A percentile compares a stretch with the other conserved stretches of the same genome.
Conservation (phyloP, 2,113 vertebrate genomes). For the Leptobrachium leishanense region DNA sequence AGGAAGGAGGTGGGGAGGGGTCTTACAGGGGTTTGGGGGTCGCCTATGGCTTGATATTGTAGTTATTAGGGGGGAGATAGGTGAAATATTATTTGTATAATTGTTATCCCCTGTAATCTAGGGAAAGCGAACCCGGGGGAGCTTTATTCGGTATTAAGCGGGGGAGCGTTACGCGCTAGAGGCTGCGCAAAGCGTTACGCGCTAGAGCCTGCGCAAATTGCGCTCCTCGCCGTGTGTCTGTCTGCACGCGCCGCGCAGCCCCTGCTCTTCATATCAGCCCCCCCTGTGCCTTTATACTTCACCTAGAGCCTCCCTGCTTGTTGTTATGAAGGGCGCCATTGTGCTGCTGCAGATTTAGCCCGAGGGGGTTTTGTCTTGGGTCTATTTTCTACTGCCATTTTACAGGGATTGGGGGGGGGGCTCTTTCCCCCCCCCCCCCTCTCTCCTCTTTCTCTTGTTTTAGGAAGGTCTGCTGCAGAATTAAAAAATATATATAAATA, state of each 20-base stretch:
- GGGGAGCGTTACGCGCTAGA: no score
- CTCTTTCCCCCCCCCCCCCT: background rate
- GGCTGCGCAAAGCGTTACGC: no score
- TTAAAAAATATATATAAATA: background rate
- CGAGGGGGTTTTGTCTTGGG: conserved; percentile 51
- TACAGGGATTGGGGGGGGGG: conserved; percentile 56
- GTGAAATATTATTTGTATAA: no score
- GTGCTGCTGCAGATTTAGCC: conserved; percentile 71
- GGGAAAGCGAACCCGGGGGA: no score
- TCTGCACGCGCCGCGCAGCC: background rate
- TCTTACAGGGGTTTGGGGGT: background rate
- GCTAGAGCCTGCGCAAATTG: no score
- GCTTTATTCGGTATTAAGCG: background rate
- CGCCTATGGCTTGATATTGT: background rate
- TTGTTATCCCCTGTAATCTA: no score
- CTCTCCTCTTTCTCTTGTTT: background rate
- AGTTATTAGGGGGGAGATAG: background rate
- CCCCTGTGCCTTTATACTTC: background rate
- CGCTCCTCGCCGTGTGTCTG: background rate
- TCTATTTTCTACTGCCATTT: conserved; percentile 53
- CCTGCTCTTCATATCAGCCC: background rate
- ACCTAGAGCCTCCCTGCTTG: background rate
- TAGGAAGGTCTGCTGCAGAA: background rate
- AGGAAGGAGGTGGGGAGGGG: background rate
- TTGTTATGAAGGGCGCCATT: conserved; percentile 77